Evolutionary conservation across 2,888 invertebrate species (phyloP).

Genomic region (Lacanobia oleracea): DNA sequence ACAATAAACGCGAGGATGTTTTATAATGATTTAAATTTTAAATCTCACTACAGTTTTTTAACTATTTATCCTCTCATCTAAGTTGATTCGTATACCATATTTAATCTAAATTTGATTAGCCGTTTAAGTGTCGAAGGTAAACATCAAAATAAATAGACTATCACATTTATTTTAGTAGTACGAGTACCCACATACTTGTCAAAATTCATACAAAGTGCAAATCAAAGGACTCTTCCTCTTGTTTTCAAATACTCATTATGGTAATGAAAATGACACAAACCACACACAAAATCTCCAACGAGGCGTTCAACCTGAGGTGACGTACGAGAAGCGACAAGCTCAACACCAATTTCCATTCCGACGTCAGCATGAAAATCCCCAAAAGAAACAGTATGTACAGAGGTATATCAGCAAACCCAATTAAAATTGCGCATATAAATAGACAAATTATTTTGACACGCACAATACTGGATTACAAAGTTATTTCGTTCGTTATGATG

Average conservation of each 20-base stretch:
- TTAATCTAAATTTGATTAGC: background rate
- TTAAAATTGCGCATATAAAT: conserved; percentile 66
- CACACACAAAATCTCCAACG: background rate
- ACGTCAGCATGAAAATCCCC: conserved; percentile 45
- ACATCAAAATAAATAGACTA: too few relatives aligned
- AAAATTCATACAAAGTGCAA: background rate
- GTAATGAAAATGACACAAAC: background rate
- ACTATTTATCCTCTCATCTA: too few relatives aligned
- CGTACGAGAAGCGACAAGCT: conserved; percentile 20
- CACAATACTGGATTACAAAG: conserved; percentile 66
- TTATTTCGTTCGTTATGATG: conserved; percentile 65
- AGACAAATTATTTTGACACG: conserved; percentile 65
- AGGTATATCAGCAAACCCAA: conserved; percentile 52
- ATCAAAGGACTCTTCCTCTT: background rate
- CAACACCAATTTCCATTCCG: conserved; percentile 46
- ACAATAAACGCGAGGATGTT: too few relatives aligned
- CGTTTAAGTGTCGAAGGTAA: too few relatives aligned
- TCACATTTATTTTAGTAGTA: too few relatives aligned
- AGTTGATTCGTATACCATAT: background rate
- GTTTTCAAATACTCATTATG: background rate
- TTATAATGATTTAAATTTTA: too few relatives aligned
- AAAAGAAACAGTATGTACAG: conserved; percentile 54
- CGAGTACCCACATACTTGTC: too few relatives aligned
- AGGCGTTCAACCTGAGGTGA: conserved; percentile 17
- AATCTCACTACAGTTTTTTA: too few relatives aligned